A percentile compares a stretch with the other conserved stretches of the same genome.
These are phyloP conservation scores for Drosophila fulvimacula DNA, from an alignment of 2,888 invertebrate species.

Conservation along the genomic window DNA sequence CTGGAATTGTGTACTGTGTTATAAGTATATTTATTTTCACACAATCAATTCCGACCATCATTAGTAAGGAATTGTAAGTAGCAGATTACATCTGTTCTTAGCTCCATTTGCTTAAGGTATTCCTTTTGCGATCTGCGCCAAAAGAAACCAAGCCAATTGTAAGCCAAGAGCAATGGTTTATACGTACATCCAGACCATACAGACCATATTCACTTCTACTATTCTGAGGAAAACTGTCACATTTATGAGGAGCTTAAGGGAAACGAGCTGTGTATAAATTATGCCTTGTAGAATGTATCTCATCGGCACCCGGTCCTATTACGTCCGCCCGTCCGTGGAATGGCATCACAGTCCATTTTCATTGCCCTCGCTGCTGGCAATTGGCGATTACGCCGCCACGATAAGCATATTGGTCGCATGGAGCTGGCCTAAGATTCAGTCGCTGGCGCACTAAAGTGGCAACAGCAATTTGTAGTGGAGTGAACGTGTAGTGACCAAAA, in stretches of 20 bases:
- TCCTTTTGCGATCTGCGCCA: slow-evolving; percentile 22
- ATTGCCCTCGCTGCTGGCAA: slow-evolving; percentile 55
- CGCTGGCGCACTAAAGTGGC: slow-evolving; percentile 73
- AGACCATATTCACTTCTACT: slow-evolving; percentile 27
- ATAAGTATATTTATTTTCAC: neutral
- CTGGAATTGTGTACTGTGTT: neutral
- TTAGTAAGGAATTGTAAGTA: neutral
- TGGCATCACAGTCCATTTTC: slow-evolving; percentile 63
- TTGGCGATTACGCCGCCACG: slow-evolving; percentile 50
- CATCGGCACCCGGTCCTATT: slow-evolving; percentile 27
- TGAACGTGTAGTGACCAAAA: slow-evolving; percentile 78
- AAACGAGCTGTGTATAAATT: slow-evolving; percentile 52
- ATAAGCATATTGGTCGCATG: slow-evolving; percentile 73
- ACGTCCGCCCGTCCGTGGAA: slow-evolving; percentile 37
- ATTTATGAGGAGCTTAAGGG: slow-evolving; percentile 42
- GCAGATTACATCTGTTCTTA: slow-evolving; percentile 2
- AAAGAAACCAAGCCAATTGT: slow-evolving; percentile 37
- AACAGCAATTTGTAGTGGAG: slow-evolving; percentile 78
- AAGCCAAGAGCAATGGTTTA: slow-evolving; percentile 22
- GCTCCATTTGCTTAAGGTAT: slow-evolving; percentile 4
- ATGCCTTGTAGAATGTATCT: slow-evolving; percentile 43
- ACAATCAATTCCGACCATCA: neutral
- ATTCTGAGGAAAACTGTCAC: slow-evolving; percentile 48
- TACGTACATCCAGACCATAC: neutral
- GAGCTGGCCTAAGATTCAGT: slow-evolving; percentile 43